Evolutionary conservation across 2,888 invertebrate genomes (phyloP).

Genomic region (Eulithis prunata): DNA sequence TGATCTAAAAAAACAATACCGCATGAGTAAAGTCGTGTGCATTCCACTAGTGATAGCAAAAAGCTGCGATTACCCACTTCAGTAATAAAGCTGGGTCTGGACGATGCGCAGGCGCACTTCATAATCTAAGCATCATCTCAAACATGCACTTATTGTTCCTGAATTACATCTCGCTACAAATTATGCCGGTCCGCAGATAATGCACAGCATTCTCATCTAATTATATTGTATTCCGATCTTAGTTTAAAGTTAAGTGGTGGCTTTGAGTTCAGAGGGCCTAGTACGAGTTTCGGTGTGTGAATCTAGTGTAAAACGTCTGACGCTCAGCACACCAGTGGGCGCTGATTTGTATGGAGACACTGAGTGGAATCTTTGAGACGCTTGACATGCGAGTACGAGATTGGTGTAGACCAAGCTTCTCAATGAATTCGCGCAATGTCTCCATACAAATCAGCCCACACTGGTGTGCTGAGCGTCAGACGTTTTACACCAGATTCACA

Average conservation of each 20-base stretch:
- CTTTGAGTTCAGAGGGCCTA: slow-evolving; percentile 27
- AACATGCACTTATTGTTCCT: slow-evolving; percentile 34
- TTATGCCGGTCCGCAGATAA: slow-evolving; percentile 28
- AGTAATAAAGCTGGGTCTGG: slow-evolving; percentile 14
- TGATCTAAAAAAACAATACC: no score
- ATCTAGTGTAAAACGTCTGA: no score
- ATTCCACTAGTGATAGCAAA: not conserved
- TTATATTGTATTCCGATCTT: slow-evolving; percentile 31
- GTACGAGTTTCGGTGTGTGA: no score
- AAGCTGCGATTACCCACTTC: slow-evolving; percentile 1
- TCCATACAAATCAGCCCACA: no score
- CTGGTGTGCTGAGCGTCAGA: no score
- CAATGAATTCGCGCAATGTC: no score
- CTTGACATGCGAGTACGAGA: no score
- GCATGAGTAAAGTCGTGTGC: not conserved
- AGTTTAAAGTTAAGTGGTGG: slow-evolving; percentile 26
- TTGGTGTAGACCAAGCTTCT: no score
- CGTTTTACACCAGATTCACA: no score
- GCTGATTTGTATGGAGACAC: no score
- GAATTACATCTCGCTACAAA: slow-evolving; percentile 30
- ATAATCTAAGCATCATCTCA: slow-evolving; percentile 34
- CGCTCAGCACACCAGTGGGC: no score
- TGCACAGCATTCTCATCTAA: slow-evolving; percentile 30
- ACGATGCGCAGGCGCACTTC: slow-evolving; percentile 16
- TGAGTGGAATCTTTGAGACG: no score